Conservation (phyloP, 2,888 invertebrate genomes). For the Pseudoips prasinana region DNA sequence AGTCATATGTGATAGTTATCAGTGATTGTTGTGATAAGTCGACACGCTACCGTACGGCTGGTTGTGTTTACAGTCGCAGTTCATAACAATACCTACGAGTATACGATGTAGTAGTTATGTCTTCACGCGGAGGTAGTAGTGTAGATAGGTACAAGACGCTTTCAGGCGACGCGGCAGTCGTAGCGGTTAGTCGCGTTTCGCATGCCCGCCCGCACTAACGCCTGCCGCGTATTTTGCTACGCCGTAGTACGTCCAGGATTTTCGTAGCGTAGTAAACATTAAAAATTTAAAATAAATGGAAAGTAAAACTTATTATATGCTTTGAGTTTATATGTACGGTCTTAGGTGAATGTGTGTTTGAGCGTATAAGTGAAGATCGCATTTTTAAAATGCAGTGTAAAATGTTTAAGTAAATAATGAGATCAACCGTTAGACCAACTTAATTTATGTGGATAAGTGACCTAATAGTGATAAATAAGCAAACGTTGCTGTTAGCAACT, state of each 20-base stretch:
- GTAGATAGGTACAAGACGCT: slow-evolving; percentile 17
- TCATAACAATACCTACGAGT: slow-evolving; percentile 14
- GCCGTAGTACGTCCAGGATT: slow-evolving; percentile 37
- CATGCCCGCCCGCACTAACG: slow-evolving; percentile 43
- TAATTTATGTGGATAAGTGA: too few relatives aligned
- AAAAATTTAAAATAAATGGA: neutral
- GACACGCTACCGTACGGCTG: slow-evolving; percentile 38
- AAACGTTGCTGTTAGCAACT: too few relatives aligned
- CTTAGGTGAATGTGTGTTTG: slow-evolving; percentile 12
- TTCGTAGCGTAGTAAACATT: slow-evolving; percentile 8
- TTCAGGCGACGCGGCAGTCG: slow-evolving; percentile 25
- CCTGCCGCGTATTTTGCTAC: slow-evolving; percentile 39
- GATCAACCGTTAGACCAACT: slow-evolving; percentile 22
- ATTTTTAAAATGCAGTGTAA: slow-evolving; percentile 23
- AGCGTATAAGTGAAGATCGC: slow-evolving; percentile 19
- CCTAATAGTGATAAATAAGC: slow-evolving; percentile 25
- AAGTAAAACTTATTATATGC: too few relatives aligned
- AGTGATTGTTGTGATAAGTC: slow-evolving; percentile 47
- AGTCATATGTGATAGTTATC: slow-evolving; percentile 42
- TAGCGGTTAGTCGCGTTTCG: slow-evolving; percentile 52
- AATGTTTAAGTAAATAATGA: slow-evolving; percentile 38
- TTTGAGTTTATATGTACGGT: slow-evolving; percentile 1
- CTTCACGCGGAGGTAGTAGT: slow-evolving; percentile 26
- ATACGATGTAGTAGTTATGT: slow-evolving; percentile 20
- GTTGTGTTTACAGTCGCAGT: slow-evolving; percentile 51